phyloP scores from a whole-genome alignment of 23 tunicate genomes.

The Corella eumyota region DNA sequence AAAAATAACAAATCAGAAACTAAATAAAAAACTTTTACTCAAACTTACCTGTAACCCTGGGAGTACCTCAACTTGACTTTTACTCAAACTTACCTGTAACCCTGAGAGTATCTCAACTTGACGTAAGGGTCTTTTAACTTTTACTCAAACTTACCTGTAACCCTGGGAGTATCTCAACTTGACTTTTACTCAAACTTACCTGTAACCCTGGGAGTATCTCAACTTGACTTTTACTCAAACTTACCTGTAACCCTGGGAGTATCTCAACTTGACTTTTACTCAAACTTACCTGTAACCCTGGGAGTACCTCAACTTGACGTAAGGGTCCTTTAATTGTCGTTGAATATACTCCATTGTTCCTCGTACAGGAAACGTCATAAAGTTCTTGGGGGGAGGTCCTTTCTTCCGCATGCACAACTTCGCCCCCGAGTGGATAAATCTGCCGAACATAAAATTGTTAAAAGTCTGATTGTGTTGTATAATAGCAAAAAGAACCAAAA shows the following conservation, averaged over 20 bases:
- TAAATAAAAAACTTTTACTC: too few relatives aligned
- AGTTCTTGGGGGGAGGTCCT: too few relatives aligned
- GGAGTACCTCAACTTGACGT: constrained; percentile 42
- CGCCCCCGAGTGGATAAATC: too few relatives aligned
- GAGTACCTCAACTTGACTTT: too few relatives aligned
- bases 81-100: constrained; percentile 27
- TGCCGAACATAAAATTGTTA: too few relatives aligned
- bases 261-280: too few relatives aligned
- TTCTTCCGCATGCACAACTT: too few relatives aligned
- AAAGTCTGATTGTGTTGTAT: too few relatives aligned
- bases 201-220: neutral
- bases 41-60: neutral
- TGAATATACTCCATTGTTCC: constrained; percentile 48
- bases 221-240: too few relatives aligned
- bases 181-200: neutral
- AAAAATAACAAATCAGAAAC: neutral
- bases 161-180: neutral
- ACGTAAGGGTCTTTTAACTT: constrained; percentile 80
- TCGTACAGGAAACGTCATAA: constrained; percentile 37
- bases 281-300: constrained; percentile 52
- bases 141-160: neutral
- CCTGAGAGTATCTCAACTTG: constrained; percentile 41
- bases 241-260: neutral
- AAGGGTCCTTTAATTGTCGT: constrained; percentile 72
- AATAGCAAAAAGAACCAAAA: too few relatives aligned